A percentile compares a stretch with the other conserved stretches of the same genome.
Evolutionary conservation across 1,140 invertebrate genomes (phyloP).

Genomic region (Anastrepha ludens): DNA sequence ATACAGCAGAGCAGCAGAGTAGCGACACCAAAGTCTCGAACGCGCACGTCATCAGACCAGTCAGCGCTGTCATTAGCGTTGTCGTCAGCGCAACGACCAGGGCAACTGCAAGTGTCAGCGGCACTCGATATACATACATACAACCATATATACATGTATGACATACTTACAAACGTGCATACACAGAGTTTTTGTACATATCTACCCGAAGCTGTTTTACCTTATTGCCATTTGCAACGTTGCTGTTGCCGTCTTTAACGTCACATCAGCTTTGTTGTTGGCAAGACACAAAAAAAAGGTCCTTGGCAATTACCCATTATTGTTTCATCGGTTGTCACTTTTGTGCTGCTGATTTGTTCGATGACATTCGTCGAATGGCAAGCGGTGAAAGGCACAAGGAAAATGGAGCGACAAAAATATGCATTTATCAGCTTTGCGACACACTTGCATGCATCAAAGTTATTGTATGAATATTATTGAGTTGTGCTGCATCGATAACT

Average conservation of each 20-base stretch:
- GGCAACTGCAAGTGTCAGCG: conserved; percentile 9
- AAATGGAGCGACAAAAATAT: conserved; percentile 22
- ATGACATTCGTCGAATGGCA: background rate
- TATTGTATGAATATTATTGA: background rate
- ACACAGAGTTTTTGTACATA: background rate
- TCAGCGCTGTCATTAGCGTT: conserved; percentile 30
- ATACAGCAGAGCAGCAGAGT: background rate
- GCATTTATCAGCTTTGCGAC: background rate
- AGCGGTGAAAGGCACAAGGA: background rate
- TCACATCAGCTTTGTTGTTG: background rate
- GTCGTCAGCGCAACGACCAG: background rate
- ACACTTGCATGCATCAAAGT: background rate
- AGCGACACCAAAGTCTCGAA: background rate
- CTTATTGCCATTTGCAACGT: background rate
- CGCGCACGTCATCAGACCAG: background rate
- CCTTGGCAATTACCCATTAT: conserved; percentile 48
- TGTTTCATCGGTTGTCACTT: conserved; percentile 38
- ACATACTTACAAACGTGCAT: background rate
- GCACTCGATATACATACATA: background rate
- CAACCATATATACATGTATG: background rate
- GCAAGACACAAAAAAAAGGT: background rate
- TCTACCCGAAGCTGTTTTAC: background rate
- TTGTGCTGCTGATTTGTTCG: conserved; percentile 25
- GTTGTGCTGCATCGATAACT: conserved; percentile 40
- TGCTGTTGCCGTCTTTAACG: conserved; percentile 16